phyloP scores from a whole-genome alignment of 2,888 invertebrate species.

The Drosophila quinaria region DNA sequence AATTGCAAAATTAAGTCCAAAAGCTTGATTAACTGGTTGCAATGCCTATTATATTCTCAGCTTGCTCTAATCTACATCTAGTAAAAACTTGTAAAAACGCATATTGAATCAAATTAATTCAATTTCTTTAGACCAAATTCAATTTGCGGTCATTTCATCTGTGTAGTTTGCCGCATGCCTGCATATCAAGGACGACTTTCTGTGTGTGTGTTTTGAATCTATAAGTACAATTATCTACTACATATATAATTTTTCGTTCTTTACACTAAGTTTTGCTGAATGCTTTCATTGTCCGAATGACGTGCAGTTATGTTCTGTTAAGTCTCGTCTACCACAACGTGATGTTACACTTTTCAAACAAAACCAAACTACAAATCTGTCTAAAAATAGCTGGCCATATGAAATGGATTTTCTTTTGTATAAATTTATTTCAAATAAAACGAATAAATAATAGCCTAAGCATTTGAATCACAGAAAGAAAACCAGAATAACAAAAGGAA shows the following conservation, averaged over 20 bases:
- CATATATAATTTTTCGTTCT: constrained; percentile 12
- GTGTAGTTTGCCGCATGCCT: constrained; percentile 65
- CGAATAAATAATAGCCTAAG: constrained; percentile 33
- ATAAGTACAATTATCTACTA: background rate
- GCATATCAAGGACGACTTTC: constrained; percentile 45
- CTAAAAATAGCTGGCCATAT: constrained; percentile 66
- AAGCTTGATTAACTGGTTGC: constrained; percentile 6
- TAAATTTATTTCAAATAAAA: constrained; percentile 7
- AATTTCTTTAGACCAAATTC: constrained; percentile 35
- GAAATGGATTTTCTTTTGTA: constrained; percentile 43
- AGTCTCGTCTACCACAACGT: constrained; percentile 53
- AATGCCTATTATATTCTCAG: background rate
- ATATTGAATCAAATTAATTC: constrained; percentile 7
- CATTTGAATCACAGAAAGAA: constrained; percentile 12
- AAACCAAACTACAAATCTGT: constrained; percentile 41
- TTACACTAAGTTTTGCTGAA: constrained; percentile 37
- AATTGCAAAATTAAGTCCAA: background rate
- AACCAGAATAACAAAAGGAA: constrained; percentile 14
- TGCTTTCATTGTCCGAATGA: constrained; percentile 55
- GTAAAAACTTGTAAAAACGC: background rate
- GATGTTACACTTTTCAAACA: constrained; percentile 57
- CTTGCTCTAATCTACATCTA: constrained; percentile 3
- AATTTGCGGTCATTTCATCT: constrained; percentile 49
- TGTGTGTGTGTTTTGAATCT: constrained; percentile 19
- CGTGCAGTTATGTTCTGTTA: constrained; percentile 65